phyloP scores from a whole-genome alignment of 2,113 vertebrate species.

The Eleginops maclovinus region DNA sequence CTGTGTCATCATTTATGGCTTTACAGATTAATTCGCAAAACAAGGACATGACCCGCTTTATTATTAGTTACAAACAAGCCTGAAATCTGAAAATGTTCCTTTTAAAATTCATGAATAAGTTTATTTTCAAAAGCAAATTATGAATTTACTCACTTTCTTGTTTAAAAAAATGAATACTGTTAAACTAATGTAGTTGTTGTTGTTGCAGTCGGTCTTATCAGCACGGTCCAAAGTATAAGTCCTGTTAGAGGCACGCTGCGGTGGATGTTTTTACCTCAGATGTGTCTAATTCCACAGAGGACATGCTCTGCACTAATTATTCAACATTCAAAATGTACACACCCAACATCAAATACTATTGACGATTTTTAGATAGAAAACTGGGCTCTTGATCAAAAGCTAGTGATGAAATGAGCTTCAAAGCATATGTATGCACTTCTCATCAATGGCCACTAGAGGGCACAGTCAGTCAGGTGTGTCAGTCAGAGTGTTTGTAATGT shows the following conservation, averaged over 20 bases:
- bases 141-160: background rate
- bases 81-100: background rate
- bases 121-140: background rate
- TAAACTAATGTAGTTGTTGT: constrained; percentile 30
- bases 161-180: background rate
- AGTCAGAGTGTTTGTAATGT: background rate
- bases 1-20: background rate
- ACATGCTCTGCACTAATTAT: background rate
- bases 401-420: background rate
- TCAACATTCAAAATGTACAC: background rate
- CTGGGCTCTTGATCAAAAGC: background rate
- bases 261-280: background rate
- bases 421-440: background rate
- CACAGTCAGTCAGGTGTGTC: background rate
- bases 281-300: background rate
- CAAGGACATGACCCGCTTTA: background rate
- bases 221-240: constrained; percentile 52
- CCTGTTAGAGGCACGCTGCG: background rate
- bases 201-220: constrained; percentile 51
- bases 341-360: background rate
- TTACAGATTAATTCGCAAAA: background rate
- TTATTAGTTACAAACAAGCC: background rate
- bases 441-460: constrained; percentile 61
- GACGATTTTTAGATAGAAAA: background rate
- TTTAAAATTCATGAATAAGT: background rate